Conservation (phyloP, 1,140 invertebrate genomes). For the Meloidogyne chitwoodi region DNA sequence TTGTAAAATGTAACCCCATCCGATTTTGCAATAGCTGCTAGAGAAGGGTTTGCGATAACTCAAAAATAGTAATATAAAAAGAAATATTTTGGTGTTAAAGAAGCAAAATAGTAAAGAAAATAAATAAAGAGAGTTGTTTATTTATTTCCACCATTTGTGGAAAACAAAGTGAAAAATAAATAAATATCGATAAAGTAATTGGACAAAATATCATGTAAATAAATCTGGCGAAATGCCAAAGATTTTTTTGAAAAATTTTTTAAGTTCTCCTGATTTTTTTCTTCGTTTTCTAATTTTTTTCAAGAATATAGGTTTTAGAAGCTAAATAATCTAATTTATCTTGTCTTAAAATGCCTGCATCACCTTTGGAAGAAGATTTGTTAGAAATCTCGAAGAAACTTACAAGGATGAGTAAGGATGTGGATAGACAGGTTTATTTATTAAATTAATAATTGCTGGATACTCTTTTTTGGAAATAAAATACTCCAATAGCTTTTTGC, state of each 20-base stretch:
- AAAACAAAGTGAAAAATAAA: not conserved
- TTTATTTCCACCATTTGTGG: not conserved
- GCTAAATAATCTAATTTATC: not conserved
- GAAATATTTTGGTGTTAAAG: not conserved
- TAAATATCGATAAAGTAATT: not conserved
- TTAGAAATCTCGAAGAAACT: conserved; percentile 3
- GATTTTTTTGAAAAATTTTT: not conserved
- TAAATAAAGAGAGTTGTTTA: not conserved
- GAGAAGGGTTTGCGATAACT: not conserved
- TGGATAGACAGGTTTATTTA: not conserved
- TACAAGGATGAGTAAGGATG: conserved; percentile 2
- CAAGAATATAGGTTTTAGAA: not conserved
- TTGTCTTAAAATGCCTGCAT: not conserved
- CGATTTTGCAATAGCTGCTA: not conserved
- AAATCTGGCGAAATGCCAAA: not conserved
- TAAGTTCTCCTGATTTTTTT: too few relatives aligned
- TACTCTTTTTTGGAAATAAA: too few relatives aligned
- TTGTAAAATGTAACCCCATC: not conserved
- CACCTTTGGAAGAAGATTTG: not conserved
- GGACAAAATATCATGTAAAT: not conserved
- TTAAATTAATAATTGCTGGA: not conserved
- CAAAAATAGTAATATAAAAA: not conserved
- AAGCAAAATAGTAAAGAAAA: not conserved
- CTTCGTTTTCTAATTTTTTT: too few relatives aligned
- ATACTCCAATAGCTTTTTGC: too few relatives aligned